phyloP scores from a whole-genome alignment of 2,888 invertebrate genomes.

The Ochropleura plecta region DNA sequence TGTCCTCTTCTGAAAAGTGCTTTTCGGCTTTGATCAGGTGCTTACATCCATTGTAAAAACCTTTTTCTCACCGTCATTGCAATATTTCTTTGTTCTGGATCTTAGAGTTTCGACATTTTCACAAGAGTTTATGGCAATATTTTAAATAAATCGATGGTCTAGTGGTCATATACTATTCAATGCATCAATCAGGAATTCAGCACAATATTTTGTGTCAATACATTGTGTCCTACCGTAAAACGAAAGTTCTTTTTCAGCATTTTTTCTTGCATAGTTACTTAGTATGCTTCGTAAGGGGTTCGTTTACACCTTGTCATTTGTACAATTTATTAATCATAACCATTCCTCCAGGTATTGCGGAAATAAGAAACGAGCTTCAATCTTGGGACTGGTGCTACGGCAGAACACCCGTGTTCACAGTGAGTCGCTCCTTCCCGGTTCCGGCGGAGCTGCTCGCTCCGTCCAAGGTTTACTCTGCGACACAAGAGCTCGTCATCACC shows the following conservation, averaged over 20 bases:
- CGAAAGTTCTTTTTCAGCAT: not conserved
- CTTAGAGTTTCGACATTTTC: not conserved
- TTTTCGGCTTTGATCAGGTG: no score
- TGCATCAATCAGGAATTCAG: not conserved
- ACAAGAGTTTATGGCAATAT: not conserved
- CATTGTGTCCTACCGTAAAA: not conserved
- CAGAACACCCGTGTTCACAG: slow-evolving; percentile 95
- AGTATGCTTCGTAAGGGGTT: not conserved
- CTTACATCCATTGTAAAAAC: no score
- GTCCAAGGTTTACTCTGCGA: slow-evolving; percentile 80
- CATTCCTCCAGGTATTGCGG: slow-evolving; percentile 91
- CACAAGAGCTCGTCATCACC: slow-evolving; percentile 91
- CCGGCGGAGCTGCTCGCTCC: slow-evolving; percentile 88
- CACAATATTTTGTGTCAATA: not conserved
- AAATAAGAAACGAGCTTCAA: slow-evolving; percentile 92
- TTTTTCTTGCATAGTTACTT: not conserved
- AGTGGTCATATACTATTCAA: not conserved
- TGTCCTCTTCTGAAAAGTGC: not conserved
- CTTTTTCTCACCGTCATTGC: not conserved
- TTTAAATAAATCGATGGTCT: not conserved
- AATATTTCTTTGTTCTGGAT: not conserved
- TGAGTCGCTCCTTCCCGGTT: slow-evolving; percentile 92
- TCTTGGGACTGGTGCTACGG: slow-evolving; percentile 98
- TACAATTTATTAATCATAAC: slow-evolving; percentile 3
- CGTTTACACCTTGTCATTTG: not conserved